Conservation (phyloP, 2,888 invertebrate genomes). For the Cryptophagus acutangulus region DNA sequence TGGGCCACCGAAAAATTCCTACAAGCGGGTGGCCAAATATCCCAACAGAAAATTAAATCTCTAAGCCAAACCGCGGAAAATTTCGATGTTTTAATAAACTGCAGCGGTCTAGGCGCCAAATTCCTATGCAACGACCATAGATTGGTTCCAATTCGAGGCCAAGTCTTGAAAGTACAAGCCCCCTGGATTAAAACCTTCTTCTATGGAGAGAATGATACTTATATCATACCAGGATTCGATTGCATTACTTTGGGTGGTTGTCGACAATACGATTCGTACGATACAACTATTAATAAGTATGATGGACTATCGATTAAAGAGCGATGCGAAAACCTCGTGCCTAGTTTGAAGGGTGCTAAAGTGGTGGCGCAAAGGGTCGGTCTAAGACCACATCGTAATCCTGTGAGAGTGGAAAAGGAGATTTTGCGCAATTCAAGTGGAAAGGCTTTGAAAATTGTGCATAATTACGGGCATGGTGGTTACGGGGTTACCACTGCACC, state of each 20-base stretch:
- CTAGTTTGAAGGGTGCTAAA: constrained; percentile 57
- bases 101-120: constrained; percentile 79
- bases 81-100: constrained; percentile 77
- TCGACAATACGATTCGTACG: constrained; percentile 76
- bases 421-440: constrained; percentile 39
- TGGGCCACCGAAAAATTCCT: constrained; percentile 66
- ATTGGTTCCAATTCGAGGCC: constrained; percentile 77
- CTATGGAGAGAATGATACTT: constrained; percentile 81
- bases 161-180: constrained; percentile 73
- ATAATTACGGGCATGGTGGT: constrained; percentile 94
- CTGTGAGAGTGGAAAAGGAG: constrained; percentile 70
- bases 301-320: constrained; percentile 74
- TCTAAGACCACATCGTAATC: constrained; percentile 73
- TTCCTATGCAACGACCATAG: constrained; percentile 68
- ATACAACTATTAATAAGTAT: constrained; percentile 59
- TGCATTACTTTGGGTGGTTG: constrained; percentile 80
- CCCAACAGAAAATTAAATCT: constrained; percentile 53
- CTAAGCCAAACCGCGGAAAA: constrained; percentile 55
- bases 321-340: constrained; percentile 70
- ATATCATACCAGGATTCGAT: constrained; percentile 74
- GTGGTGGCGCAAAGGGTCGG: constrained; percentile 67
- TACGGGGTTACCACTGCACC: constrained; percentile 89
- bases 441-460: constrained; percentile 63
- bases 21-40: constrained; percentile 59
- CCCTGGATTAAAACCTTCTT: constrained; percentile 88